These are phyloP conservation scores for Brachyptera risi DNA, from an alignment of 2,888 invertebrate genomes.

Conservation along the genomic window DNA sequence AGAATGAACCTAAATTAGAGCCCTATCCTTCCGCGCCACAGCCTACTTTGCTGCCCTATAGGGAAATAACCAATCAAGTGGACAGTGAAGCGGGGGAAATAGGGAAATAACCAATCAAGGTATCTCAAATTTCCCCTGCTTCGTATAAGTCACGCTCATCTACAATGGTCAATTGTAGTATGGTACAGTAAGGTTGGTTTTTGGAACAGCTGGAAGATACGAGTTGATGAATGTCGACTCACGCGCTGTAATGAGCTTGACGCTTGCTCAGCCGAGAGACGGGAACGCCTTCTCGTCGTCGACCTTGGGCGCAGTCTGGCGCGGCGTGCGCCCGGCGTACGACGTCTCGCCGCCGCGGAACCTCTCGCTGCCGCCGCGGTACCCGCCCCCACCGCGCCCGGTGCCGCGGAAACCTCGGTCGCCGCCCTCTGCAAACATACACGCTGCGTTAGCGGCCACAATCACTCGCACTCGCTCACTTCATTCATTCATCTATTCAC, in stretches of 20 bases:
- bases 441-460: no score
- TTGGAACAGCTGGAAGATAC: background rate
- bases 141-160: no score
- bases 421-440: slow-evolving; percentile 53
- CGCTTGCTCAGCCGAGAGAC: slow-evolving; percentile 69
- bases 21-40: no score
- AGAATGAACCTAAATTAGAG: no score
- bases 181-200: background rate
- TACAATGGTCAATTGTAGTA: no score
- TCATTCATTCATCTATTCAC: no score
- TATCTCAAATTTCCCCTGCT: no score
- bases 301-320: slow-evolving; percentile 66
- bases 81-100: no score
- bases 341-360: background rate
- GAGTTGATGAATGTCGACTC: background rate
- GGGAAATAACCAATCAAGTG: no score
- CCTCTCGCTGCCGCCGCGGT: slow-evolving; percentile 42
- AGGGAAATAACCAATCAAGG: no score
- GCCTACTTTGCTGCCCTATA: no score
- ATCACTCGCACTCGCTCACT: no score
- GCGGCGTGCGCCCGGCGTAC: slow-evolving; percentile 23
- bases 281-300: slow-evolving; percentile 96
- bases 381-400: slow-evolving; percentile 36
- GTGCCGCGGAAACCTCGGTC: slow-evolving; percentile 50
- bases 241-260: background rate